phyloP scores from a whole-genome alignment of 1,140 invertebrate species.

The Luehdorfia chinensis region DNA sequence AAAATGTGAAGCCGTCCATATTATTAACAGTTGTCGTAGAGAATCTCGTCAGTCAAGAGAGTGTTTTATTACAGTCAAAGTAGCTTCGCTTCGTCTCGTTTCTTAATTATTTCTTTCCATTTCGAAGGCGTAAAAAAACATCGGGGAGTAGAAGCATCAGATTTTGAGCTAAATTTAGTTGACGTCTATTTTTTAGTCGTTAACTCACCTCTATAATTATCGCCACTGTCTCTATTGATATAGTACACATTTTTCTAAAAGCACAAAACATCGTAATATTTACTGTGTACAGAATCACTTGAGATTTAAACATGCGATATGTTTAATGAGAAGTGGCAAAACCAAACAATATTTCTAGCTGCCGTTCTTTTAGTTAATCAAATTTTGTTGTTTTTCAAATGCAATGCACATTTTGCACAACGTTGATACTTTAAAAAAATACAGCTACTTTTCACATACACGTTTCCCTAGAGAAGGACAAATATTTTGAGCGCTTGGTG shows the following conservation, averaged over 20 bases:
- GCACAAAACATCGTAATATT: no score
- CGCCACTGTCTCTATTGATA: conserved; percentile 36
- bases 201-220: conserved; percentile 51
- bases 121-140: conserved; percentile 53
- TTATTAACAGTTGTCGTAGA: conserved; percentile 30
- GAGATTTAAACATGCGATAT: no score
- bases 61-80: conserved; percentile 64
- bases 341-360: no score
- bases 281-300: no score
- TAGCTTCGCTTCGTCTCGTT: conserved; percentile 50
- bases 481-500: no score
- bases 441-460: no score
- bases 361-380: no score
- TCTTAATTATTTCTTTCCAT: conserved; percentile 69
- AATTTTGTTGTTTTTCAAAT: no score
- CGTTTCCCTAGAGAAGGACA: no score
- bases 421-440: no score
- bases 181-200: conserved; percentile 42
- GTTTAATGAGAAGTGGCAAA: no score
- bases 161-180: conserved; percentile 69
- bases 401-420: no score
- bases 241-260: neutral
- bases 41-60: conserved; percentile 50
- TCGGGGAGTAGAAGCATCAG: conserved; percentile 53
- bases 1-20: conserved; percentile 31